Percentiles rank a stretch among this genome's conserved stretches.
Conservation (phyloP, 2,888 invertebrate species). For the Cantharis rustica region DNA sequence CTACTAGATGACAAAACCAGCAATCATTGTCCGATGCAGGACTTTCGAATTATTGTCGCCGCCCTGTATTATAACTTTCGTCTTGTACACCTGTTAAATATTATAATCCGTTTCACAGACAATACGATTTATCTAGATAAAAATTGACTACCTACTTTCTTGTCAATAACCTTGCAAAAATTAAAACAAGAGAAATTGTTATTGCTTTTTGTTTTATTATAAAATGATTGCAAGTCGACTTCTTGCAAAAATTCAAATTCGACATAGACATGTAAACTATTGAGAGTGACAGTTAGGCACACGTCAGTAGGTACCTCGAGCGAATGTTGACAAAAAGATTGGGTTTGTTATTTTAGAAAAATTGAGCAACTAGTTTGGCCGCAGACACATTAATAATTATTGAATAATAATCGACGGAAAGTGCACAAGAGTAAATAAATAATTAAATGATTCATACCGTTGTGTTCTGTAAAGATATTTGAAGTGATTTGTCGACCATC, state of each 20-base stretch:
- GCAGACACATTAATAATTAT: neutral
- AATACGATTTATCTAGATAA: neutral
- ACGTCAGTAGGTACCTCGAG: neutral
- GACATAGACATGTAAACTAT: neutral
- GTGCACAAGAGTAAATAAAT: neutral
- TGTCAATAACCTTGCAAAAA: neutral
- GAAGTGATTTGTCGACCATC: constrained; percentile 85
- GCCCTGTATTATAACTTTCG: neutral
- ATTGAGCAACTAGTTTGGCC: neutral
- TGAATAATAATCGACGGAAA: neutral
- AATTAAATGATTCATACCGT: constrained; percentile 69
- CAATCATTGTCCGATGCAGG: neutral
- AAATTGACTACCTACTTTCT: neutral
- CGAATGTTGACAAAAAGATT: neutral
- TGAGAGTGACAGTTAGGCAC: neutral
- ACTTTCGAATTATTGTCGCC: neutral
- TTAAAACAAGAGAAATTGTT: neutral
- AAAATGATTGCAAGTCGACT: neutral
- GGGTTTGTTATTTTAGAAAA: neutral
- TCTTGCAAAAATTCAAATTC: neutral
- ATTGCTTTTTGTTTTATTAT: neutral
- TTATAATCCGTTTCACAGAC: neutral
- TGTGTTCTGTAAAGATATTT: constrained; percentile 94
- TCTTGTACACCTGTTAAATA: neutral
- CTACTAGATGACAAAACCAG: neutral